Evolutionary conservation across 2,888 invertebrate genomes (phyloP), one percentile per base, ranked within the genome.

Genomic region (Cacoxenus indagator): DNA sequence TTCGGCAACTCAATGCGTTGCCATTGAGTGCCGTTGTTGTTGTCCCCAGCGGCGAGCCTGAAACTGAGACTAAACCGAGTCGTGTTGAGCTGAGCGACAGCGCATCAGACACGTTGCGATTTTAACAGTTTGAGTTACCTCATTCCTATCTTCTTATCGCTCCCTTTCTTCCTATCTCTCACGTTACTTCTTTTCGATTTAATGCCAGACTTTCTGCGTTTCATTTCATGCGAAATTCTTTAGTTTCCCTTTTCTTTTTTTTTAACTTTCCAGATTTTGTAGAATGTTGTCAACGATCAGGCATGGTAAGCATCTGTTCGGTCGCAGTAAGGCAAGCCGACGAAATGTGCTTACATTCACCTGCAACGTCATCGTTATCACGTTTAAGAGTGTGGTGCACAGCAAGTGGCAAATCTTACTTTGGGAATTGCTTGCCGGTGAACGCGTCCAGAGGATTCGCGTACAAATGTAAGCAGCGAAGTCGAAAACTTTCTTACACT

Each of bases 21-120:
- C 37, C 5, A 4, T 31, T 31, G n/a, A 31, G 5, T 31, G 31
- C 31, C 9, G 31, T 9, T 31, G 9, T 31, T 5, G 9, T 31
- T 5, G 6, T 37, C 9, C 37, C 2, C 37, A 11, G 5, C 5
- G 8, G 37, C 37, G 14, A 37, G 9, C 8, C 37, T 14, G 14
- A 11, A 4, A 8, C 37, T 4, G 31, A 31, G 5, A 37, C 37
- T 37, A 14, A 37, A 14, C 37, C 14, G 37, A 2, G 3, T 9
- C 19, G 24, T 22, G 19, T 22, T 65, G 45, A 65, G 70, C 65
- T 71, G 67, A 69, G 72, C 67, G 72, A 72, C 65, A 71, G 73
- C 71, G 67, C 57, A n/a, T 29, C 57, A 57, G 57, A 29, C 71
- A 70, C 70, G 71, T 71, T 73, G 71, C 73, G 69, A 74, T 71